phyloP scores from a whole-genome alignment of 2,888 invertebrate genomes.

The Oxyteleia sp. region DNA sequence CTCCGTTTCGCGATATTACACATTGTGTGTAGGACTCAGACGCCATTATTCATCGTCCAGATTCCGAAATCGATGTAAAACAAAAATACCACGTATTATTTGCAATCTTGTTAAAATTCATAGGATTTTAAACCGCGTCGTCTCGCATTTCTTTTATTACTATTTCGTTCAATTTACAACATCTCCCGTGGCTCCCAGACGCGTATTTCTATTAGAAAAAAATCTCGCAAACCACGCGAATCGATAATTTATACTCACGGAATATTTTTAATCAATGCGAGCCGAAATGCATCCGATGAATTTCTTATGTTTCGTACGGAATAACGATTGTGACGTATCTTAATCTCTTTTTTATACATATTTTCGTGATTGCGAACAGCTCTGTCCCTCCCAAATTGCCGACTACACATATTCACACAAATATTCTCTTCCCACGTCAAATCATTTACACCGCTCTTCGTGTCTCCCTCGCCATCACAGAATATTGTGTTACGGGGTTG shows the following conservation, averaged over 20 bases:
- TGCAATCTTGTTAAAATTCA: slow-evolving; percentile 68
- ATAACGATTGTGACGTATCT: slow-evolving; percentile 9
- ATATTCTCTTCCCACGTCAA: slow-evolving; percentile 69
- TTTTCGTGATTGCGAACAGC: slow-evolving; percentile 26
- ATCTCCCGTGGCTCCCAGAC: slow-evolving; percentile 38
- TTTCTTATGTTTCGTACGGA: neutral
- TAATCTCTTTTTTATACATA: slow-evolving; percentile 40
- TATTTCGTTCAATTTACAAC: slow-evolving; percentile 55
- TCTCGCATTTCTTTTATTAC: slow-evolving; percentile 50
- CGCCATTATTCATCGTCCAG: slow-evolving; percentile 65
- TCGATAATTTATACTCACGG: slow-evolving; percentile 41
- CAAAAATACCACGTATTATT: slow-evolving; percentile 58
- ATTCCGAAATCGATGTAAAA: slow-evolving; percentile 62
- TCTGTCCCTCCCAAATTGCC: slow-evolving; percentile 16
- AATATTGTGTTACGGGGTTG: slow-evolving; percentile 88
- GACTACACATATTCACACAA: slow-evolving; percentile 35
- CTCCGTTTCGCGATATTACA: slow-evolving; percentile 56
- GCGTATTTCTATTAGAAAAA: slow-evolving; percentile 20
- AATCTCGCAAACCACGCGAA: slow-evolving; percentile 21
- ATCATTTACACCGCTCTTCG: slow-evolving; percentile 68
- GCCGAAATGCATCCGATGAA: slow-evolving; percentile 31
- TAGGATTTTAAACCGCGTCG: slow-evolving; percentile 83
- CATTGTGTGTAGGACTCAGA: slow-evolving; percentile 63
- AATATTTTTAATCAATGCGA: slow-evolving; percentile 26
- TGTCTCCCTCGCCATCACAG: slow-evolving; percentile 75